These are phyloP conservation scores for Prorops nasuta DNA, from an alignment of 1,140 invertebrate genomes.

Conservation along the genomic window DNA sequence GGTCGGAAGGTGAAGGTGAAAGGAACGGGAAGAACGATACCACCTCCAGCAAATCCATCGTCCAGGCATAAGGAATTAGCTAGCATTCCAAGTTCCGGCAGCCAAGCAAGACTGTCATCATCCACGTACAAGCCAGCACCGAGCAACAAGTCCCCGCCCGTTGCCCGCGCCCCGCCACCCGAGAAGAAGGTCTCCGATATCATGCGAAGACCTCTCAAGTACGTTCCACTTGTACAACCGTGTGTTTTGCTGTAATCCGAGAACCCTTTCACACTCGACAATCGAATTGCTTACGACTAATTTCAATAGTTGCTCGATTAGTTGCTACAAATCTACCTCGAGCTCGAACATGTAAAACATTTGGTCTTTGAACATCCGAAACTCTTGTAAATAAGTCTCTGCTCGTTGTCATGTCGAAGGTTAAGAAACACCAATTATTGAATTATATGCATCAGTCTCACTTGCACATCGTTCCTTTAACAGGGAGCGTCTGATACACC, in stretches of 20 bases:
- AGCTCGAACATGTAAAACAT: no score
- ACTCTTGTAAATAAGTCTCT: no score
- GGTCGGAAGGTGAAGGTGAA: conserved; percentile 79
- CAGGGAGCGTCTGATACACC: conserved; percentile 89
- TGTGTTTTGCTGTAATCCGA: no score
- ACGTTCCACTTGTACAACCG: conserved; percentile 43
- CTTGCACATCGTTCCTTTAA: no score
- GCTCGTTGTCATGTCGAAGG: no score
- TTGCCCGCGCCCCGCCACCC: conserved; percentile 22
- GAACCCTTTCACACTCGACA: no score
- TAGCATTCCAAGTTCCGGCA: conserved; percentile 10
- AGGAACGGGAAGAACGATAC: conserved; percentile 49
- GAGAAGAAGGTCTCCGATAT: conserved; percentile 62
- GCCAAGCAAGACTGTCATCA: conserved; percentile 25
- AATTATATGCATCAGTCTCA: no score
- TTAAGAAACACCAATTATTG: no score
- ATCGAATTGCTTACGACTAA: no score
- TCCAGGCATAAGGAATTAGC: conserved; percentile 34
- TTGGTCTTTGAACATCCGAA: no score
- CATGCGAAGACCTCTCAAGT: conserved; percentile 70
- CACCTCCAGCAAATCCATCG: conserved; percentile 42
- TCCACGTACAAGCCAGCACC: conserved; percentile 19
- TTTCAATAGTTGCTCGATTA: no score
- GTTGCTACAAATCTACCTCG: no score
- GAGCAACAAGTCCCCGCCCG: conserved; percentile 22